phyloP scores from a whole-genome alignment of 2,888 invertebrate genomes.

The Myopa tessellatipennis region DNA sequence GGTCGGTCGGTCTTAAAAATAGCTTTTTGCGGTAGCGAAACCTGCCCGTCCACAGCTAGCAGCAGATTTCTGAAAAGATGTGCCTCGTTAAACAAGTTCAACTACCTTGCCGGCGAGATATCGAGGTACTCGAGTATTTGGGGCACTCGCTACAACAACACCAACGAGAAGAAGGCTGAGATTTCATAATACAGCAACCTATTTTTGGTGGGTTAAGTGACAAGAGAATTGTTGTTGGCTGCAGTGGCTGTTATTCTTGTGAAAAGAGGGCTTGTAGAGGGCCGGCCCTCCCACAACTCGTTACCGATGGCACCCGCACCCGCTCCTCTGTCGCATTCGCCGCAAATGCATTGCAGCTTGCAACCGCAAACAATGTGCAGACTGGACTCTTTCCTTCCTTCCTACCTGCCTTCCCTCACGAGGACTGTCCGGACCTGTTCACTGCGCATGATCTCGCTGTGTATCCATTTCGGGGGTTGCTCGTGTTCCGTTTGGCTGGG shows the following conservation, averaged over 20 bases:
- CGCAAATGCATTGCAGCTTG: too few relatives aligned
- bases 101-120: conserved; percentile 38
- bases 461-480: conserved; percentile 21
- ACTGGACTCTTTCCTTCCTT: neutral
- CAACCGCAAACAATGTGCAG: neutral
- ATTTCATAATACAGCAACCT: conserved; percentile 36
- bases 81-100: conserved; percentile 39
- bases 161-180: neutral
- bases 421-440: conserved; percentile 1
- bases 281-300: too few relatives aligned
- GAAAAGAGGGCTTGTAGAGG: too few relatives aligned
- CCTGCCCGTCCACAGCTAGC: conserved; percentile 7
- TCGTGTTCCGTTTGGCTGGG: conserved; percentile 49
- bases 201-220: neutral
- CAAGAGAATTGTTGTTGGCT: neutral
- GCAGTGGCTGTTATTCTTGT: neutral
- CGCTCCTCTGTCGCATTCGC: too few relatives aligned
- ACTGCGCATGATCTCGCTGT: conserved; percentile 37
- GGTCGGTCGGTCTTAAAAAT: neutral
- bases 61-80: neutral
- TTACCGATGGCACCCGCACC: too few relatives aligned
- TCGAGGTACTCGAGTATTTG: conserved; percentile 36
- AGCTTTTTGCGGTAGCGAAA: neutral
- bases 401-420: neutral
- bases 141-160: conserved; percentile 31